Evolutionary conservation across 2,888 invertebrate genomes (phyloP), one percentile per base, ranked within the genome.

Genomic region (Pherbina coryleti): DNA sequence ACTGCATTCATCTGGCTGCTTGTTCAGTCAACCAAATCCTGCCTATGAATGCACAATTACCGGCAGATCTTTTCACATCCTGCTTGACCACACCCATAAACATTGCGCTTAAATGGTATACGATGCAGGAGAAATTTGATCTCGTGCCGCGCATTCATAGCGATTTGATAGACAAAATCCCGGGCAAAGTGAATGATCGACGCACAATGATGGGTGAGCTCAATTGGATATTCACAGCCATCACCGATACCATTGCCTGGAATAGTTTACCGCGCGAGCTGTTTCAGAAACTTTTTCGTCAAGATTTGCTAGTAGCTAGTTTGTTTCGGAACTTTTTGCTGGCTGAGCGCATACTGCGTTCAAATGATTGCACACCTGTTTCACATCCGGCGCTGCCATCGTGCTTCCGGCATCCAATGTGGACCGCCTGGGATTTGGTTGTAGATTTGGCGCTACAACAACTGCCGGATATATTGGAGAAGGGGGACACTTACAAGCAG

Each of bases 221-320:
- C 79, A 99, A 99, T 92, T 99, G 99, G 99, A 98, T 99, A 88
- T 99, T 99, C 91, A 99, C 99, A 2, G 99, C 99, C 64, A 98
- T 99, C 84, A 99, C 99, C 0, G 99, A 99, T 90, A 99, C 99
- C 11, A 99, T 99, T 87, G 99, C 99, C 0, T 99, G 99, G 99
- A 98, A 98, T 89, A 96, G 96, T 60, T 91, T 99, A 84, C 97
- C 98, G 5, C 92, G 96, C 90, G 98, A 98, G 84, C 91, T 98
- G 84, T 99, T 99, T 91, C 98, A 99, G 91, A 96, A 95, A 89
- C 91, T 99, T 82, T 99, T 99, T 90, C 93, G 99, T 31, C 98
- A 99, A 89, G 99, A 99, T 90, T 92, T 99, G 83, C 92, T 99
- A 75, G 98, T 99, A n/a, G 99, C 99, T 78, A 97, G 97, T 88